Evolutionary conservation across 2,888 invertebrate genomes (phyloP), one percentile per base, ranked within the genome.

Genomic region (Sclerodermus sp.): DNA sequence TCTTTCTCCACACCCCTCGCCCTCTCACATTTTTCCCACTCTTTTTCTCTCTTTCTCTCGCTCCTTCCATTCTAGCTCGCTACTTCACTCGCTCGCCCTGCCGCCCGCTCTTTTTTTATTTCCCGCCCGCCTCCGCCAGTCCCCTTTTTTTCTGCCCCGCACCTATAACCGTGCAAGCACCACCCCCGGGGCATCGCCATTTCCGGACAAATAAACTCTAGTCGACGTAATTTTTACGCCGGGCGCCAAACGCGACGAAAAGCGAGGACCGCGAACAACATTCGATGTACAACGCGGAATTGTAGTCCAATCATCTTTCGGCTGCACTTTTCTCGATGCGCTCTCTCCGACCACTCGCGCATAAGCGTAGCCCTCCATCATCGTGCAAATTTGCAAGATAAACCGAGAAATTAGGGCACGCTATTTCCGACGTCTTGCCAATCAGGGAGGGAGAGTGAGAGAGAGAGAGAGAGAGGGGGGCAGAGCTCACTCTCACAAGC

Each of bases 181-280:
- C 73, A 70, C 71, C 74, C 70, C 69, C 66, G 70, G 74, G 73
- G 74, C 74, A 75, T 73, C 74, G 72, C 75, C 76, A 76, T 77
- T 77, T 77, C 75, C 73, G 76, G 74, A 74, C 77, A 77, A 77
- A 77, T 77, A 77, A 77, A 77, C 77, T 75, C 79, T 88, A 88
- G 77, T 87, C 87, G 57, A 86, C 85, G 68, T 87, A 85, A 78
- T 87, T 88, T 79, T 87, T 86, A 61, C 85, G 86, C 82, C 77
- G 86, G 84, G 85, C 86, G 83, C 83, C 68, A 64, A 70, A 67
- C 64, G 68, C 73, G 72, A 74, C 73, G 74, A 74, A 74, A 75
- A 74, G 66, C 71, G 71, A 70, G 66, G 61, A 68, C 63, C 63
- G 58, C 65, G 58, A 64, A 62, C 60, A 58, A 56, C 59, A 57